Percentiles rank a stretch among this genome's conserved stretches.
These are phyloP conservation scores for Drosophila rubida DNA, from an alignment of 2,888 invertebrate species.

Conservation along the genomic window DNA sequence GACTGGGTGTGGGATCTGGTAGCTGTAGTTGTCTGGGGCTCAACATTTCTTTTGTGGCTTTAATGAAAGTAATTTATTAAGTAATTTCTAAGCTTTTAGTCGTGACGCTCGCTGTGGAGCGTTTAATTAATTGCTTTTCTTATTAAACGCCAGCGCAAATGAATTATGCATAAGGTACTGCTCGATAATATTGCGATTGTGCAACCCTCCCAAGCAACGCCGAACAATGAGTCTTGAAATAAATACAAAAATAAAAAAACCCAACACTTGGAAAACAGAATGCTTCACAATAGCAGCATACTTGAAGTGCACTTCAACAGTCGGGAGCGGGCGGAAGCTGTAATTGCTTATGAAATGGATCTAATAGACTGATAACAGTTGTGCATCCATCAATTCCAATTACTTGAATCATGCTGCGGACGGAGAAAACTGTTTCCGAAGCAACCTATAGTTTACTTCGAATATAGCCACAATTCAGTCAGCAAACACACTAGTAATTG, in stretches of 20 bases:
- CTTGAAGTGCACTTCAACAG: constrained; percentile 7
- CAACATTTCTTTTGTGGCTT: constrained; percentile 72
- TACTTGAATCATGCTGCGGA: neutral
- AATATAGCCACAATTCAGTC: no score
- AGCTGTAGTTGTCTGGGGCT: constrained; percentile 19
- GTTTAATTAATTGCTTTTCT: constrained; percentile 74
- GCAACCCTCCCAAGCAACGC: constrained; percentile 27
- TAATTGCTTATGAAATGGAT: constrained; percentile 46
- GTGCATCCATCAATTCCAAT: constrained; percentile 37
- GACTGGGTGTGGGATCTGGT: constrained; percentile 9
- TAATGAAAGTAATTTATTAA: constrained; percentile 79
- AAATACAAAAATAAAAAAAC: constrained; percentile 5
- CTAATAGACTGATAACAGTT: constrained; percentile 41
- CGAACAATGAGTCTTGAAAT: neutral
- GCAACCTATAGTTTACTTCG: no score
- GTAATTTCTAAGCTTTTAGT: constrained; percentile 77
- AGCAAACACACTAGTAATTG: no score
- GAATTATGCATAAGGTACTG: constrained; percentile 62
- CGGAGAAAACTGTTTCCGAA: neutral
- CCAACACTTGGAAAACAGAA: constrained; percentile 9
- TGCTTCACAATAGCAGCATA: neutral
- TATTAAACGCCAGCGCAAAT: constrained; percentile 67
- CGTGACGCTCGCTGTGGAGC: constrained; percentile 70
- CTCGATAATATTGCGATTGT: constrained; percentile 30
- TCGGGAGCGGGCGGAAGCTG: constrained; percentile 15